Evolutionary conservation across 2,113 vertebrate genomes (phyloP).

Genomic region (Microtus richardsoni): DNA sequence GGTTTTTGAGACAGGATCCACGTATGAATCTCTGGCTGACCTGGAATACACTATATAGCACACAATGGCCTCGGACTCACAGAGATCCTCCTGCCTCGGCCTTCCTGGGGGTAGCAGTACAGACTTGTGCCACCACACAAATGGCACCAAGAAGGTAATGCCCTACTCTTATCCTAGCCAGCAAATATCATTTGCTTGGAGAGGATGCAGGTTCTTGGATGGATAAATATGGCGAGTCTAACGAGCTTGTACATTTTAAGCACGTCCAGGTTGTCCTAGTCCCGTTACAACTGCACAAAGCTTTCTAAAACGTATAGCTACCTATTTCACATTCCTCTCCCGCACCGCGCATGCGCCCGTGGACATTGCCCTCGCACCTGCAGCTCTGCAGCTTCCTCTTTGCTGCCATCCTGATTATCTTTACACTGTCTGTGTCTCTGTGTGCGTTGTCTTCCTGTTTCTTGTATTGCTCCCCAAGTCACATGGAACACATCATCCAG

Average conservation of each 20-base stretch:
- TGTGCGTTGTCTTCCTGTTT: not conserved
- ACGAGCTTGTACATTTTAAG: not conserved
- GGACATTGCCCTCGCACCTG: not conserved
- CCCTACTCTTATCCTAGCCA: not conserved
- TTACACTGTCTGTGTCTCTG: not conserved
- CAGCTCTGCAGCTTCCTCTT: not conserved
- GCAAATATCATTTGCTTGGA: not conserved
- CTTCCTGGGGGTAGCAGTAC: not conserved
- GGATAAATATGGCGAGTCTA: not conserved
- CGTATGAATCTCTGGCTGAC: not conserved
- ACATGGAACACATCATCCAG: not conserved
- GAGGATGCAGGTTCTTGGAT: not conserved
- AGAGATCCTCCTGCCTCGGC: not conserved
- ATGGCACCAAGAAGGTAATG: not conserved
- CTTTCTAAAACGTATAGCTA: not conserved
- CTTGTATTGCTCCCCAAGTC: not conserved
- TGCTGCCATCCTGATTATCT: not conserved
- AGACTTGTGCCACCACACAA: fast-evolving
- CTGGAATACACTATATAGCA: not conserved
- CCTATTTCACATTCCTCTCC: not conserved
- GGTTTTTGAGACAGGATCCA: not conserved
- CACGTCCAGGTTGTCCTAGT: not conserved
- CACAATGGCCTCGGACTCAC: not conserved
- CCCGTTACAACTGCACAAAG: not conserved
- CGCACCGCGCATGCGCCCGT: not conserved